Conservation (phyloP, 37 sponge, comb jelly and placozoan genomes). For the Ephydatia muelleri region DNA sequence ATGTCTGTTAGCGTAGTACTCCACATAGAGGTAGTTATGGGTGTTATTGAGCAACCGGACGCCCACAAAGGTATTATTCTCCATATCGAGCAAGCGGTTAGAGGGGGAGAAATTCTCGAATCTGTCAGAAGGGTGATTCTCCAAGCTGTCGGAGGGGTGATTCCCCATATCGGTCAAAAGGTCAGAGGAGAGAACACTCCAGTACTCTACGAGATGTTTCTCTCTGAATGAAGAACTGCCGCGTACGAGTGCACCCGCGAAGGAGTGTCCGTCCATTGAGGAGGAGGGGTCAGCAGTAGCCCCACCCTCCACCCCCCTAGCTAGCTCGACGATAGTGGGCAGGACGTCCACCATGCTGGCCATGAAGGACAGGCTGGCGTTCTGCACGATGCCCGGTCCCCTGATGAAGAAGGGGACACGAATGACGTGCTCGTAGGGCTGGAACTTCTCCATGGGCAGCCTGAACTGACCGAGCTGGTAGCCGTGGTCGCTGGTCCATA, state of each 20-base stretch:
- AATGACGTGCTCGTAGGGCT: conserved; percentile 82
- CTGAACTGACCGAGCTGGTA: conserved; percentile 82
- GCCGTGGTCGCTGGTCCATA: conserved; percentile 86
- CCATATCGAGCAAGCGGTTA: no score
- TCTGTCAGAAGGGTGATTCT: no score
- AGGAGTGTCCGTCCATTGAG: conserved; percentile 76
- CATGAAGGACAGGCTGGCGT: conserved; percentile 38
- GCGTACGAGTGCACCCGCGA: conserved; percentile 35
- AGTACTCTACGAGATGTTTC: conserved; percentile 70
- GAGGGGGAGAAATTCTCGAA: no score
- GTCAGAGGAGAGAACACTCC: conserved; percentile 51
- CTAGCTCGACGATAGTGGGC: conserved; percentile 65
- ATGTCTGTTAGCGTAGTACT: conserved; percentile 38
- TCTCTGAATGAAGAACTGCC: conserved; percentile 21
- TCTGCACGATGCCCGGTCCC: conserved; percentile 59
- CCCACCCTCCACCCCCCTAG: no score
- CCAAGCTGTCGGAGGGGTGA: no score
- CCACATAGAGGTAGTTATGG: conserved; percentile 66
- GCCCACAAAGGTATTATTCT: conserved; percentile 78
- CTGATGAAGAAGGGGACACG: conserved; percentile 57
- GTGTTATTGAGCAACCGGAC: conserved; percentile 64
- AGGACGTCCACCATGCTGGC: conserved; percentile 77
- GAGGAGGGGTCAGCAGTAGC: no score
- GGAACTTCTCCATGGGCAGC: conserved; percentile 73
- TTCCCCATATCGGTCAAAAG: conserved; percentile 72